Evolutionary conservation across 2,888 invertebrate species (phyloP).

Genomic region (Elmis aenea): DNA sequence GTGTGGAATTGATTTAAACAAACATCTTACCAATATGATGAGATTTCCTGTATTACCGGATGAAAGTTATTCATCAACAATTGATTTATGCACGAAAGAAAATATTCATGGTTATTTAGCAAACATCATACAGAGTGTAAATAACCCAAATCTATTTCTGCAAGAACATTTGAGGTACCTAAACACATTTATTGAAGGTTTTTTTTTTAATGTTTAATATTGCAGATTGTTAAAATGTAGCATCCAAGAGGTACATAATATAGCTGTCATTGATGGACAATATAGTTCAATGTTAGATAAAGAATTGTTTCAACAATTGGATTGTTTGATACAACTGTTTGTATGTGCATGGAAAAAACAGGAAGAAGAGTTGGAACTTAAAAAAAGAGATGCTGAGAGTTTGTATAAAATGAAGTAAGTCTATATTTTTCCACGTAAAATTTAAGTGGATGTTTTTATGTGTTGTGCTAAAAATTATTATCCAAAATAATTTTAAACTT

Average conservation of each 20-base stretch:
- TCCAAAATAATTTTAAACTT: not conserved
- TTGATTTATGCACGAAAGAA: conserved; percentile 46
- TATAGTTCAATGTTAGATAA: conserved; percentile 27
- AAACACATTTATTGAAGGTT: conserved; percentile 25
- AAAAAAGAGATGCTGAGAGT: conserved; percentile 69
- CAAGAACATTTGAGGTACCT: conserved; percentile 53
- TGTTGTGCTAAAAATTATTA: conserved; percentile 1
- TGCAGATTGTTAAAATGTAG: conserved; percentile 63
- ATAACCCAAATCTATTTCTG: conserved; percentile 22
- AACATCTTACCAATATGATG: conserved; percentile 48
- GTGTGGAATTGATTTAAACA: conserved; percentile 19
- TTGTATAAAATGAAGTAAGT: conserved; percentile 66
- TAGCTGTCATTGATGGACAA: conserved; percentile 52
- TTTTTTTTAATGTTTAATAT: conserved; percentile 12
- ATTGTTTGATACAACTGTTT: conserved; percentile 55
- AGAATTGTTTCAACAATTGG: conserved; percentile 43
- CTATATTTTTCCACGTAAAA: not conserved
- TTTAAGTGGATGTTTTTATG: conserved; percentile 5
- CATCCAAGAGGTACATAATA: conserved; percentile 63
- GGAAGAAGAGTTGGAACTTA: conserved; percentile 60
- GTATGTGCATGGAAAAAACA: conserved; percentile 73
- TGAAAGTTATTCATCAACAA: too few species aligned
- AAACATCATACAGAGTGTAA: conserved; percentile 24
- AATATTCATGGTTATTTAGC: conserved; percentile 31
- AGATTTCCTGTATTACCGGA: conserved; percentile 49